Conservation (phyloP, 2,113 vertebrate species). For the Micronisus gabar region DNA sequence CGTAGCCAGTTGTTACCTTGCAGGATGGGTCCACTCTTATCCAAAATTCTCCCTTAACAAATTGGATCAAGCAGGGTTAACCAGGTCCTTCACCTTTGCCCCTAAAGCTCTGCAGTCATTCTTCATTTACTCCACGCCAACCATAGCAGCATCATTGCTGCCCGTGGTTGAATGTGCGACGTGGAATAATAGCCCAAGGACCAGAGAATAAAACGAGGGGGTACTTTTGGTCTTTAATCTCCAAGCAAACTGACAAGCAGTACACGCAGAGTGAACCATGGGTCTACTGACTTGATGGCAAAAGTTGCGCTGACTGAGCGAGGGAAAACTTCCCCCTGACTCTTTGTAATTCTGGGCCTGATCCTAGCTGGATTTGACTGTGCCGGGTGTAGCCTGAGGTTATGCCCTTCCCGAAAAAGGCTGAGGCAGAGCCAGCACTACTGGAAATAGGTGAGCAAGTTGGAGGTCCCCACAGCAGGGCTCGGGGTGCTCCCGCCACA, state of each 20-base stretch:
- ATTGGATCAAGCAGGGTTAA: not conserved
- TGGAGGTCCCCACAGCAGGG: not conserved
- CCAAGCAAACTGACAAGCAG: not conserved
- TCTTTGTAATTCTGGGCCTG: not conserved
- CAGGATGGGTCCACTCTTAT: not conserved
- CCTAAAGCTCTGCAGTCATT: not conserved
- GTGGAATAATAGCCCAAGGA: not conserved
- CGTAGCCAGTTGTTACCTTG: not conserved
- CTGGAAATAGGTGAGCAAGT: not conserved
- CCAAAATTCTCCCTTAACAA: not conserved
- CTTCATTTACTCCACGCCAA: not conserved
- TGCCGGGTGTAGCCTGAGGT: not conserved
- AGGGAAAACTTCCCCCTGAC: not conserved
- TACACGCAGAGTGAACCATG: not conserved
- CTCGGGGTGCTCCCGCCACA: not conserved
- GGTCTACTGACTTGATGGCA: not conserved
- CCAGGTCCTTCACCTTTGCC: not conserved
- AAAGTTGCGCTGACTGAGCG: fast-evolving
- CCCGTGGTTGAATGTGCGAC: not conserved
- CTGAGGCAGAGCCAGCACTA: not conserved
- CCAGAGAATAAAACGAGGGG: not conserved
- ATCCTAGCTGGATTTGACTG: not conserved
- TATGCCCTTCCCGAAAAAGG: not conserved
- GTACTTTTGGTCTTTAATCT: not conserved
- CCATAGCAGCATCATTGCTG: not conserved